Conservation (phyloP, 2,113 vertebrate species). For the Silurus meridionalis region DNA sequence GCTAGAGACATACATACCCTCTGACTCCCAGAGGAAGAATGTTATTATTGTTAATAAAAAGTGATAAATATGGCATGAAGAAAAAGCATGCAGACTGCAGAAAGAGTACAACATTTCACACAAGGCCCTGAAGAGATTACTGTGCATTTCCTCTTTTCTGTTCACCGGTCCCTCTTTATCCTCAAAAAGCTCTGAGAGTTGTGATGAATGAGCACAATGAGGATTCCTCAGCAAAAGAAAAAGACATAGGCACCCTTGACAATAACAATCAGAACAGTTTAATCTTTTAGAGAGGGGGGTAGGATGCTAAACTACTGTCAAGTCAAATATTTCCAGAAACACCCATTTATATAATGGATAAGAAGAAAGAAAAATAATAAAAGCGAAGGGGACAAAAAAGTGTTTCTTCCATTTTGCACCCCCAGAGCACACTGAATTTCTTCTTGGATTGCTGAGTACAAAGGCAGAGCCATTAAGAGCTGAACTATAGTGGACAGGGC, state of each 20-base stretch:
- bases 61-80: conserved; percentile 71
- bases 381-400: conserved; percentile 78
- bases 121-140: conserved; percentile 49
- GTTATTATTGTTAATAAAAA: conserved; percentile 79
- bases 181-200: conserved; percentile 42
- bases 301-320: conserved; percentile 79
- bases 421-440: conserved; percentile 81
- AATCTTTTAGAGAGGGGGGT: conserved; percentile 70
- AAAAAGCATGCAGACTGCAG: conserved; percentile 56
- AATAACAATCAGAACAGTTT: conserved; percentile 77
- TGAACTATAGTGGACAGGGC: conserved; percentile 78
- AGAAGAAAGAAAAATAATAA: conserved; percentile 66
- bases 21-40: conserved; percentile 71
- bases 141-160: conserved; percentile 20
- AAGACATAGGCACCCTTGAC: conserved; percentile 68
- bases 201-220: conserved; percentile 55
- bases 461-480: conserved; percentile 91
- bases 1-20: conserved; percentile 76
- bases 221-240: conserved; percentile 30
- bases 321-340: conserved; percentile 86
- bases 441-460: conserved; percentile 90
- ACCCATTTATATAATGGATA: conserved; percentile 80
- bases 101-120: conserved; percentile 52
- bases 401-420: conserved; percentile 74
- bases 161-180: conserved; percentile 36